phyloP scores from a whole-genome alignment of 2,797 vertebrate genomes.

The Anguilla megastoma region DNA sequence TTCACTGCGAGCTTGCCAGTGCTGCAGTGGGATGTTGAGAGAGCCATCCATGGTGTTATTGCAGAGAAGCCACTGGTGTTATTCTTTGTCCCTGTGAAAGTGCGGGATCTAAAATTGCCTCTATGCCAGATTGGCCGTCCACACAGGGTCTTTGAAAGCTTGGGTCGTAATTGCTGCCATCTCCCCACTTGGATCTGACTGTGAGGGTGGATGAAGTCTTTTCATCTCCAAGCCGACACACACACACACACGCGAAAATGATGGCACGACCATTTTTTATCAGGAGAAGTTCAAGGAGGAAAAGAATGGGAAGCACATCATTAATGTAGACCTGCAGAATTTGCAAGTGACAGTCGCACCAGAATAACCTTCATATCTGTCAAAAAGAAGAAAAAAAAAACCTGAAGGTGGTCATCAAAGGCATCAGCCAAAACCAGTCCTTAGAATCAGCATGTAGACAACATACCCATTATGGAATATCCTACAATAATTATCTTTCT shows the following conservation, averaged over 20 bases:
- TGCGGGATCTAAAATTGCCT: background rate
- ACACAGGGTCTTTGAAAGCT: background rate
- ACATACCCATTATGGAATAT: background rate
- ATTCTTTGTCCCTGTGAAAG: background rate
- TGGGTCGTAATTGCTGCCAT: constrained; percentile 11
- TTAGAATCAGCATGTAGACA: background rate
- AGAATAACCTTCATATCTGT: constrained; percentile 11
- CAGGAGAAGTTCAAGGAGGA: background rate
- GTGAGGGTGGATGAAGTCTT: background rate
- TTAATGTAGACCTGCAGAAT: background rate
- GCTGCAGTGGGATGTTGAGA: background rate
- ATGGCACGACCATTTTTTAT: background rate
- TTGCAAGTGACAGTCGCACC: background rate
- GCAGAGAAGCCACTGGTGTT: background rate
- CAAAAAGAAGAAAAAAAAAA: background rate
- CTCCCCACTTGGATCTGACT: background rate
- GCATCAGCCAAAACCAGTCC: background rate
- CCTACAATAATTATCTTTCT: background rate
- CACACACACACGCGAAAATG: background rate
- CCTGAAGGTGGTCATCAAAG: constrained; percentile 1
- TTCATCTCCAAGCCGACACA: background rate
- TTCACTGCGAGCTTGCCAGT: background rate
- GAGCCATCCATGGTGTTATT: background rate
- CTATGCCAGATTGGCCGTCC: background rate
- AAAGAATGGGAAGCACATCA: background rate